Conservation (phyloP, 2,113 vertebrate genomes). For the Sciurus niger region DNA sequence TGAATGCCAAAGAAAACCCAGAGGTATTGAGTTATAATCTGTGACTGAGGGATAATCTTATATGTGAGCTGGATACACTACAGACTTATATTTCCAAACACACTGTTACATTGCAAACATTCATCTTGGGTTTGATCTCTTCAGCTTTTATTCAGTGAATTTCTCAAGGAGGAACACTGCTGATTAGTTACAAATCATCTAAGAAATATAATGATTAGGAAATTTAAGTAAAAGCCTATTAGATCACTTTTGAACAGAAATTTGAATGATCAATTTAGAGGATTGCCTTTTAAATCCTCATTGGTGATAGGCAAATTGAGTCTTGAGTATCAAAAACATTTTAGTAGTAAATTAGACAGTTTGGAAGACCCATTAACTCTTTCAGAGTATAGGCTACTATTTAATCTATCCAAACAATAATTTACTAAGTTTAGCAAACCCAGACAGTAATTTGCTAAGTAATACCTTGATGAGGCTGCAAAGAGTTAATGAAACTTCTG, state of each 20-base stretch:
- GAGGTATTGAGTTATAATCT: background rate
- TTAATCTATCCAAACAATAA: slow-evolving; percentile 67
- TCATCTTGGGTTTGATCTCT: background rate
- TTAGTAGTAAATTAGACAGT: slow-evolving; percentile 70
- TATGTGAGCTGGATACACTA: background rate
- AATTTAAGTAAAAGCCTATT: slow-evolving; percentile 43
- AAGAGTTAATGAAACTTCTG: slow-evolving; percentile 69
- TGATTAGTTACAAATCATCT: slow-evolving; percentile 48
- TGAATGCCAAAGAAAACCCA: background rate
- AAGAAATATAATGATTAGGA: background rate
- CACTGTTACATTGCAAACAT: background rate
- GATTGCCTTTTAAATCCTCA: slow-evolving; percentile 35
- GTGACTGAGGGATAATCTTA: background rate
- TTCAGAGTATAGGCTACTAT: slow-evolving; percentile 50
- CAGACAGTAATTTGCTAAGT: slow-evolving; percentile 75
- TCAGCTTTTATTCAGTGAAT: slow-evolving; percentile 16
- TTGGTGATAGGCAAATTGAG: background rate
- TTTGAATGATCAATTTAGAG: background rate
- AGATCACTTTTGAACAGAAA: slow-evolving; percentile 51
- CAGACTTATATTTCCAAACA: background rate
- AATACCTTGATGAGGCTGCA: slow-evolving; percentile 64
- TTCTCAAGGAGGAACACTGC: background rate
- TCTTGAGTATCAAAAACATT: background rate
- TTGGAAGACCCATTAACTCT: slow-evolving; percentile 72
- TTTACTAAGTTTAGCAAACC: slow-evolving; percentile 72